Evolutionary conservation across 1,140 invertebrate species (phyloP).

Genomic region (Brachionus rubens): DNA sequence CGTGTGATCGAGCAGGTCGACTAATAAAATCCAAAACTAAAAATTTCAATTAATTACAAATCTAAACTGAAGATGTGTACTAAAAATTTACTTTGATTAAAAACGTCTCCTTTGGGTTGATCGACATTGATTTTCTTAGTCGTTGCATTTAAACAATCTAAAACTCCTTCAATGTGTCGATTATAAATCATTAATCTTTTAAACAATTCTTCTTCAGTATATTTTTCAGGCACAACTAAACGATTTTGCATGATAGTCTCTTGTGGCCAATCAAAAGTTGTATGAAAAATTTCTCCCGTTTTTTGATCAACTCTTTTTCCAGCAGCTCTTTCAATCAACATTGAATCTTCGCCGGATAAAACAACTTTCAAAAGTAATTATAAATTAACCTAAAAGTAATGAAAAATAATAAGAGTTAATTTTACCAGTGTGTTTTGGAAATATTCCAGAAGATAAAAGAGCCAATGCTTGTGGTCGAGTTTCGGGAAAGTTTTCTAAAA

Average conservation of each 20-base stretch:
- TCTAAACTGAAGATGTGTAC: neutral
- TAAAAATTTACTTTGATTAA: conserved; percentile 54
- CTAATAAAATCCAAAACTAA: conserved; percentile 38
- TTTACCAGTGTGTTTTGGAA: conserved; percentile 60
- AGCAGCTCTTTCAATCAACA: conserved; percentile 59
- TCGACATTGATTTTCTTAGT: conserved; percentile 58
- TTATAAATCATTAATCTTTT: conserved; percentile 53
- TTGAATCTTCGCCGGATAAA: conserved; percentile 57
- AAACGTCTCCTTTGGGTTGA: conserved; percentile 60
- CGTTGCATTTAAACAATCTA: conserved; percentile 51
- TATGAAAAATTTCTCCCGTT: conserved; percentile 60
- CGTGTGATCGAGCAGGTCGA: conserved; percentile 51
- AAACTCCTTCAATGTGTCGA: conserved; percentile 54
- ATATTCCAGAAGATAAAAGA: conserved; percentile 54
- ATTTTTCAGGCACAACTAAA: conserved; percentile 52
- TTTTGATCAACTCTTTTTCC: conserved; percentile 58
- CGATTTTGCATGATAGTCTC: conserved; percentile 52
- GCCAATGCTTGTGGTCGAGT: conserved; percentile 56
- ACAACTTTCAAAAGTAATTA: conserved; percentile 52
- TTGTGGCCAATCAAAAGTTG: conserved; percentile 58
- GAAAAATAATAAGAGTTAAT: too few relatives aligned
- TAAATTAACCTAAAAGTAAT: neutral
- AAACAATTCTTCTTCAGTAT: conserved; percentile 55
- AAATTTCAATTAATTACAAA: neutral
- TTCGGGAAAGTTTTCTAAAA: conserved; percentile 58